Evolutionary conservation across 2,113 vertebrate genomes (phyloP), one percentile per base, ranked within the genome.

Genomic region (Oryzias celebensis): DNA sequence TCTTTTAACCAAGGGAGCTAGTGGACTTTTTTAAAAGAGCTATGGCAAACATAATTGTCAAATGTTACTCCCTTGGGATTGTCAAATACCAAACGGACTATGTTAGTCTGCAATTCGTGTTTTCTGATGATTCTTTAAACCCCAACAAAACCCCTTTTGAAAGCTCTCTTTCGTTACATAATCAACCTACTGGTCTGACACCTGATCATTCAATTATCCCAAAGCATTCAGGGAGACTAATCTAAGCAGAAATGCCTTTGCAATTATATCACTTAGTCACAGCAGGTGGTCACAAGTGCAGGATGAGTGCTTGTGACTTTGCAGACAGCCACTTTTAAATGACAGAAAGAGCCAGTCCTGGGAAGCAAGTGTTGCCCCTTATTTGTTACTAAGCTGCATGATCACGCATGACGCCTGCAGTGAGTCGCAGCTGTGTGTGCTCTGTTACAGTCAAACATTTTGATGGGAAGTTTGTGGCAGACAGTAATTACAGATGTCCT

Each of bases 141-240:
- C 78, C 75, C 55, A 83, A 90, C 87, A 86, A 86, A 87, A 83
- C 79, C 82, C 82, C 76, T 76, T 90, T 89, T 88, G 85, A 89
- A 87, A 83, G 77, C 75, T 87, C 73, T 88, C 83, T 85, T 87
- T 79, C 82, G 78, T 89, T 87, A 87, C 84, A 85, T 87, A 86
- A 88, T 70, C 80, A n/a, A 64, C 81, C 79, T 73, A 55, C 80
- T 83, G 85, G 79, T 86, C 80, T 88, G 83, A 90, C 87, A 87
- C 84, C 75, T 79, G 80, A 90, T 87, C 87, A 83, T 82, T 90
- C 87, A 89, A 90, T 90, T 89, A 88, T 81, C 82, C 83, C 84
- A 85, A 84, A 86, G 80, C 82, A 84, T 74, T 75, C 68, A 80
- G 75, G 20, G 20, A 80, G 82, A 83, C 78, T 87, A 82, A 87